phyloP scores from a whole-genome alignment of 2,113 vertebrate genomes.

The Pungitius pungitius region DNA sequence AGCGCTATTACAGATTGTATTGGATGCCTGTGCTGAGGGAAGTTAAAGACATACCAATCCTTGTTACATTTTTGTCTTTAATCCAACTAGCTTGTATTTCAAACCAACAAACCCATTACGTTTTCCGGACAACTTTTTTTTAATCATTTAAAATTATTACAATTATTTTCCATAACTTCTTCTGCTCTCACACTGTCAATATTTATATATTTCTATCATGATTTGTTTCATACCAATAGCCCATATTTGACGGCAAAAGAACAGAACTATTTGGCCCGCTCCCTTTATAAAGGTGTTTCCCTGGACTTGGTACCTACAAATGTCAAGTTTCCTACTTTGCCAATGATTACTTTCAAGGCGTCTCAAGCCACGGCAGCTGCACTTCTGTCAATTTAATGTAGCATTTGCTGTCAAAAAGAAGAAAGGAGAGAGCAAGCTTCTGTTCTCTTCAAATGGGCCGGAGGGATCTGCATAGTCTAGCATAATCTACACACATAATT shows the following conservation, averaged over 20 bases:
- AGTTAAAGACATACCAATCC: slow-evolving; percentile 11
- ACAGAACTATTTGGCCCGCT: neutral
- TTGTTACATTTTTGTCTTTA: slow-evolving; percentile 10
- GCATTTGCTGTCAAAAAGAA: slow-evolving; percentile 30
- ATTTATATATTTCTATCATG: neutral
- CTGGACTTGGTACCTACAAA: slow-evolving; percentile 23
- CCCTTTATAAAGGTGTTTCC: slow-evolving; percentile 34
- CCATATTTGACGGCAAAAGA: neutral
- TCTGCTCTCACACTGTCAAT: too few species aligned
- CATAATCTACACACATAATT: slow-evolving; percentile 5
- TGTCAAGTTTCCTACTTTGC: slow-evolving; percentile 33
- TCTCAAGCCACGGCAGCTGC: slow-evolving; percentile 23
- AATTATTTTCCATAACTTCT: neutral
- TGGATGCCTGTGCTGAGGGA: neutral
- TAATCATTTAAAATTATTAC: neutral
- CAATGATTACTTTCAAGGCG: slow-evolving; percentile 34
- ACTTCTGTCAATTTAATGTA: slow-evolving; percentile 15
- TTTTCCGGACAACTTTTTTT: neutral
- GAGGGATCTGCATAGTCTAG: slow-evolving; percentile 29
- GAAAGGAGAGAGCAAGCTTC: slow-evolving; percentile 8
- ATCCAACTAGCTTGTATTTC: slow-evolving; percentile 19
- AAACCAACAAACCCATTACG: slow-evolving; percentile 8
- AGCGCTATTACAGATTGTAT: neutral
- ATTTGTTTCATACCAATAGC: neutral
- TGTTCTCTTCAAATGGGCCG: slow-evolving; percentile 9